A percentile compares a stretch with the other conserved stretches of the same genome.
Conservation (phyloP, 2,113 vertebrate species). For the Pardalotus punctatus region DNA sequence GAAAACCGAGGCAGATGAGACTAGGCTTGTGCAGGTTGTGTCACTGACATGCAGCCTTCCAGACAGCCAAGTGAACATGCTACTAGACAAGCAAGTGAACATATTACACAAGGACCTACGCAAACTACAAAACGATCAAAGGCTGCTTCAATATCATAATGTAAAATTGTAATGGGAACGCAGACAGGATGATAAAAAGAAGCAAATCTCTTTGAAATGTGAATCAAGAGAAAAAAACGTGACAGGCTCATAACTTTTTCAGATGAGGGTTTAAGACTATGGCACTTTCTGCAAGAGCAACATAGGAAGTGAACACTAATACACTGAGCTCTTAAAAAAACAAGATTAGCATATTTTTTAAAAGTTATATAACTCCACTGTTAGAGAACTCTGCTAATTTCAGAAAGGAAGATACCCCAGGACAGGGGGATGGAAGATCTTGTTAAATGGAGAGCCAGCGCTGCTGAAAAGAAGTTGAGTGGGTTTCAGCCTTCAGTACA, state of each 20-base stretch:
- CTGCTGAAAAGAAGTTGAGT: background rate
- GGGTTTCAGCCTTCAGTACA: background rate
- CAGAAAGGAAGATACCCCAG: background rate
- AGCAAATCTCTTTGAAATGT: slow-evolving; percentile 65
- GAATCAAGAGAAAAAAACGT: slow-evolving; percentile 31
- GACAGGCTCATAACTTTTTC: slow-evolving; percentile 49
- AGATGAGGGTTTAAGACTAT: slow-evolving; percentile 34
- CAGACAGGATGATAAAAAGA: slow-evolving; percentile 66
- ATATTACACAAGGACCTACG: slow-evolving; percentile 44
- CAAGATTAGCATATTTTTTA: background rate
- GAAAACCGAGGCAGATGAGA: slow-evolving; percentile 4
- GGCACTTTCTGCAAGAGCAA: background rate
- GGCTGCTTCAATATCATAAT: slow-evolving; percentile 65
- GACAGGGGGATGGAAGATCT: background rate
- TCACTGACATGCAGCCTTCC: slow-evolving; percentile 30
- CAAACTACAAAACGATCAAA: slow-evolving; percentile 71
- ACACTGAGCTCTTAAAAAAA: background rate
- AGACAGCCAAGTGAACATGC: slow-evolving; percentile 40
- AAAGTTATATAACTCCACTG: background rate
- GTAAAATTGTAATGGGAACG: slow-evolving; percentile 62
- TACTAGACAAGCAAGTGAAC: slow-evolving; percentile 38
- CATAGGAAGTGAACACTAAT: slow-evolving; percentile 6
- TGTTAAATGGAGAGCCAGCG: background rate
- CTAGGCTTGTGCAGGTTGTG: slow-evolving; percentile 6
- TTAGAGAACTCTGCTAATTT: background rate